Evolutionary conservation across 2,113 vertebrate genomes (phyloP), one percentile per base, ranked within the genome.

Genomic region (Notarius quadriscutis): DNA sequence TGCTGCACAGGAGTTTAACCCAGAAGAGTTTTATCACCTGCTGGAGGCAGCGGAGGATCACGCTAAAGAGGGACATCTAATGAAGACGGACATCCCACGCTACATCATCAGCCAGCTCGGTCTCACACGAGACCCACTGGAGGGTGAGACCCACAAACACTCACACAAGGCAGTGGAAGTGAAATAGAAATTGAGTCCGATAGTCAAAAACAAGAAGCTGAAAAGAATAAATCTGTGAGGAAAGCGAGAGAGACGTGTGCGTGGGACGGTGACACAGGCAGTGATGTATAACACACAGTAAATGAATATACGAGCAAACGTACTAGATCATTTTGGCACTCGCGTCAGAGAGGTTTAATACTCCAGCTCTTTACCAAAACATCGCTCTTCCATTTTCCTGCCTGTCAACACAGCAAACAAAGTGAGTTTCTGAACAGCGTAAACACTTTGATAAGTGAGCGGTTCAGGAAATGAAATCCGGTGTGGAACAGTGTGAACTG

Each of bases 1-100:
- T 20, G 1, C 27, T 57, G 14, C 53, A 22, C 84, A 99, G 98
- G 98, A 99, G 92, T 99, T 99, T 95, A 98, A 99, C 93, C 98
- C 98, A 5, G 98, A 99, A 89, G 98, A 99, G 94, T 99, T 99
- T 93, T 99, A 99, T 92, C 98, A 99, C 90, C 95, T 99, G 87
- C 95, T 99, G 92, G 98, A 99, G 95, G 98, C 98, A 88, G 98
- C 97, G 22, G 98, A 99, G 94, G 98, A 98, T 92, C 97, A 99
- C 84, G 98, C 98, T 91, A 99, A 99, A 93, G 98, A 99, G 93
- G 98, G 98, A 72, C 97, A 98, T 89, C 96, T 99, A 89, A 98
- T 99, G 95, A 99, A 99, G 94, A 97, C 96, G 0, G 98, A 99
- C 94, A 99, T 99, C 93, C 98, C 98, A 63, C 97, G 98, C 88